Percentiles rank a stretch among this genome's conserved stretches.
Conservation (phyloP, 2,888 invertebrate species). For the Spilosoma lubricipeda region DNA sequence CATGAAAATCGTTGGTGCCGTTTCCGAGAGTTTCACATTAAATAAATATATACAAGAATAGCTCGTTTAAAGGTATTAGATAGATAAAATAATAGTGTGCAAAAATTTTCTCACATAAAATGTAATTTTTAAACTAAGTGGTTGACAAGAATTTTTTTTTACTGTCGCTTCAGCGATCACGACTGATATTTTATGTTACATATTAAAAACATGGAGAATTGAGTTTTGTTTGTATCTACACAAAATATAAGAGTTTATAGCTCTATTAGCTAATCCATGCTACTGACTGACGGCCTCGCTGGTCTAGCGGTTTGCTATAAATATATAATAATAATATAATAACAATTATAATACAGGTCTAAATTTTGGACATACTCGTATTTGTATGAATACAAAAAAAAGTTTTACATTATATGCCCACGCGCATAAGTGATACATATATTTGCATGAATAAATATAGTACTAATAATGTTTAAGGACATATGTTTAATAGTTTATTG, state of each 20-base stretch:
- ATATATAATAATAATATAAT: too few relatives aligned
- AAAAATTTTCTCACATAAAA: background rate
- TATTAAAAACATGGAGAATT: background rate
- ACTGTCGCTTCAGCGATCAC: conserved; percentile 1
- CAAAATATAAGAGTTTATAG: too few relatives aligned
- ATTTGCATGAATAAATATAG: background rate
- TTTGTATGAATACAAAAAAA: background rate
- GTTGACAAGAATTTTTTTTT: conserved; percentile 1
- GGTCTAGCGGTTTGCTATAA: too few relatives aligned
- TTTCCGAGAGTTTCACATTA: too few relatives aligned
- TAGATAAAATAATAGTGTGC: background rate
- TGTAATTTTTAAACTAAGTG: background rate
- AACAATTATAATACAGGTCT: too few relatives aligned
- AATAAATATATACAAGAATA: too few relatives aligned
- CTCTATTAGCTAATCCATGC: too few relatives aligned
- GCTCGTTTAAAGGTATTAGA: background rate
- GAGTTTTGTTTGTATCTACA: background rate
- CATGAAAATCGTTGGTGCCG: too few relatives aligned
- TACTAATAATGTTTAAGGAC: background rate
- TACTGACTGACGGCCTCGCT: too few relatives aligned
- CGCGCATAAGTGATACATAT: conserved; percentile 10
- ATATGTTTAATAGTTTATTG: conserved; percentile 1
- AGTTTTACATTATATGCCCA: background rate
- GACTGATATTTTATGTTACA: conserved; percentile 10
- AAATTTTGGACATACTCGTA: too few relatives aligned